A percentile compares a stretch with the other conserved stretches of the same genome.
phyloP scores from a whole-genome alignment of 2,888 invertebrate species.

The Brachypterus glaber region DNA sequence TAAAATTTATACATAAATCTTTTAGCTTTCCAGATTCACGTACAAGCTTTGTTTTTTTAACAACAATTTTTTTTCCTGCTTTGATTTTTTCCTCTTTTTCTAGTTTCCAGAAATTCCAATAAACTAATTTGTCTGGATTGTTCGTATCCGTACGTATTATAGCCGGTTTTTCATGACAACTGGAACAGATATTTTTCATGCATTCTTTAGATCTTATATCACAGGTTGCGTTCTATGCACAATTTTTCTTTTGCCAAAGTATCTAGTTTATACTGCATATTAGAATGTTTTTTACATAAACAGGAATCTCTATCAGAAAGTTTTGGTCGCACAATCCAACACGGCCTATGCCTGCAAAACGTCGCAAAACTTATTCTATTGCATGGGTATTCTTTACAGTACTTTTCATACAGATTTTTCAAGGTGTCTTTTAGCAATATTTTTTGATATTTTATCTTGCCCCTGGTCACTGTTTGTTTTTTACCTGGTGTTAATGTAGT shows the following conservation, averaged over 20 bases:
- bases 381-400: not conserved
- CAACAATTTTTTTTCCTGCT: not conserved
- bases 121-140: not conserved
- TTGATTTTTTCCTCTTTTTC: not conserved
- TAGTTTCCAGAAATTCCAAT: not conserved
- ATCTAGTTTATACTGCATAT: not conserved
- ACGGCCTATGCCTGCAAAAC: not conserved
- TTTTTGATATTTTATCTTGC: not conserved
- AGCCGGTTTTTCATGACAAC: not conserved
- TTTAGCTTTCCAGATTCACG: not conserved
- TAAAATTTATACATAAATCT: not conserved
- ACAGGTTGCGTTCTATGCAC: not conserved
- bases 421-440: not conserved
- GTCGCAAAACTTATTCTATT: not conserved
- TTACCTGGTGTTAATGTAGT: not conserved
- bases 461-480: not conserved
- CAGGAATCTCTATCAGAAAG: not conserved
- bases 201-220: not conserved
- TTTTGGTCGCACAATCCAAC: not conserved
- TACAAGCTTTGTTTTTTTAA: not conserved
- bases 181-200: not conserved
- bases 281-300: not conserved
- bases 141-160: not conserved
- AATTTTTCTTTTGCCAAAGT: not conserved
- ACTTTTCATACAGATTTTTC: not conserved